phyloP scores from a whole-genome alignment of 2,113 vertebrate species.

The Picathartes gymnocephalus region DNA sequence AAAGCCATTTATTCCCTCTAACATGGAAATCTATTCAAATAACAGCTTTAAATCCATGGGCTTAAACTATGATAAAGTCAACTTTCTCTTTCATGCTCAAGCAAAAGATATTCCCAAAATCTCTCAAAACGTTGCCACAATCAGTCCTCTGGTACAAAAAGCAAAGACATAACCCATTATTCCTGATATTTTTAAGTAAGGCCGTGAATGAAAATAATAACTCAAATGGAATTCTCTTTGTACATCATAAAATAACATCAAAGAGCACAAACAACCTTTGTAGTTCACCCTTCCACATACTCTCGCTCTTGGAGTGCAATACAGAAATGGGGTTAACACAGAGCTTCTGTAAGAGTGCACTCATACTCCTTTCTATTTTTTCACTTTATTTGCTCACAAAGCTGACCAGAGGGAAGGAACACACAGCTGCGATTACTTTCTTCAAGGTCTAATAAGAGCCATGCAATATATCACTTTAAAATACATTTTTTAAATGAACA shows the following conservation, averaged over 20 bases:
- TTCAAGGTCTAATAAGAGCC: conserved; percentile 17
- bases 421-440: background rate
- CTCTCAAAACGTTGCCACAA: background rate
- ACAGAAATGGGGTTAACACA: background rate
- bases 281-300: background rate
- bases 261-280: background rate
- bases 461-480: background rate
- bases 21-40: background rate
- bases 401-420: background rate
- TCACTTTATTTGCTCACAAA: conserved; percentile 7
- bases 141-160: background rate
- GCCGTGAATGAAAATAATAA: background rate
- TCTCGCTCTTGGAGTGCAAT: fast-evolving
- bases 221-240: background rate
- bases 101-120: background rate
- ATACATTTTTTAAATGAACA: conserved; percentile 10
- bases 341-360: background rate
- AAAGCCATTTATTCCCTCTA: background rate
- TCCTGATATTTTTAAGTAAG: background rate
- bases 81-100: background rate
- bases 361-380: background rate
- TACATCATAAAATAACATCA: background rate
- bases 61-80: background rate
- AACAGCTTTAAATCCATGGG: background rate
- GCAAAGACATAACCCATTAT: background rate